Conservation (phyloP, 2,888 invertebrate genomes). For the Nemotelus pantherinus region DNA sequence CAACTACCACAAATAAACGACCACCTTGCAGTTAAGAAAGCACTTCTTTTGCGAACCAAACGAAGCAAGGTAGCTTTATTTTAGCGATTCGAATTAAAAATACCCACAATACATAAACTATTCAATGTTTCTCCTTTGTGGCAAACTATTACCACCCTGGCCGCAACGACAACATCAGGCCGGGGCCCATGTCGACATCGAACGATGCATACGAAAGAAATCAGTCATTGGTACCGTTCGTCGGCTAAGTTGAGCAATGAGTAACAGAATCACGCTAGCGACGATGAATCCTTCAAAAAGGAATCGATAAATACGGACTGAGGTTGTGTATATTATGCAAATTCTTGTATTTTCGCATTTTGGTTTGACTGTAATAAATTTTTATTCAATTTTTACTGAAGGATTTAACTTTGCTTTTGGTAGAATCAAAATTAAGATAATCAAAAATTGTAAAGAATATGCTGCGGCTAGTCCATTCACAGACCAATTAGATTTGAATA, state of each 20-base stretch:
- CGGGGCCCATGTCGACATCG: not conserved
- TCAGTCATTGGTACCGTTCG: no score
- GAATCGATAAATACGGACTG: conserved; percentile 4
- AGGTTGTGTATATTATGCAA: not conserved
- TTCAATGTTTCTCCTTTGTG: no score
- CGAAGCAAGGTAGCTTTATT: not conserved
- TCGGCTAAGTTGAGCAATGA: no score
- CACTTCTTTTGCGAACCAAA: not conserved
- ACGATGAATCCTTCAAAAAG: conserved; percentile 7
- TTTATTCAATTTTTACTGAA: not conserved
- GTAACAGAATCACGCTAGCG: not conserved
- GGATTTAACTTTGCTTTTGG: no score
- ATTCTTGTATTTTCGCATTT: not conserved
- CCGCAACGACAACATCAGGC: not conserved
- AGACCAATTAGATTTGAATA: no score
- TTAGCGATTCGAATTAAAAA: not conserved
- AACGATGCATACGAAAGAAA: not conserved
- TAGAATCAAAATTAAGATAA: no score
- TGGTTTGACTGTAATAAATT: conserved; percentile 9
- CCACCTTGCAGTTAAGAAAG: no score
- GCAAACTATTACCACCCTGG: no score
- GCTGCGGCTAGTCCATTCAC: no score
- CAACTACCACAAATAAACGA: no score
- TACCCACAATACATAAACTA: conserved; percentile 2
- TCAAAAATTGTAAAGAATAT: no score